phyloP scores from a whole-genome alignment of 2,888 invertebrate species.

The Hypomecis atomaria region DNA sequence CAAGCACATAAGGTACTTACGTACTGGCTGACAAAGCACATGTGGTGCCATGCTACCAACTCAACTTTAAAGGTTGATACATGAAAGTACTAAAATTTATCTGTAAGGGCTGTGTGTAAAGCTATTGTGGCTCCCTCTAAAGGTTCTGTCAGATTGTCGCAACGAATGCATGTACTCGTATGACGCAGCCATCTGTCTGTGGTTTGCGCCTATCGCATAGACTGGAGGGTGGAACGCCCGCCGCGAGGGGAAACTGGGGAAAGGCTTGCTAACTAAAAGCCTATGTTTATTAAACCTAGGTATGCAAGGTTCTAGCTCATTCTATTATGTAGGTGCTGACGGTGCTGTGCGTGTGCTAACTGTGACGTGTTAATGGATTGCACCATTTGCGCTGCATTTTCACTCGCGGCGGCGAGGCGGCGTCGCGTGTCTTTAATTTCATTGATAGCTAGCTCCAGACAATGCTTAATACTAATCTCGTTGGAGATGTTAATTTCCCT shows the following conservation, averaged over 20 bases:
- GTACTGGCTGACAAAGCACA: slow-evolving; percentile 32
- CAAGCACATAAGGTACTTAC: slow-evolving; percentile 22
- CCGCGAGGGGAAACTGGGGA: slow-evolving; percentile 28
- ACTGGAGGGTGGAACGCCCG: slow-evolving; percentile 29
- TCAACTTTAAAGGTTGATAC: neutral
- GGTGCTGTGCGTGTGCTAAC: slow-evolving; percentile 19
- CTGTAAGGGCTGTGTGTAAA: neutral
- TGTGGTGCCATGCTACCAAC: slow-evolving; percentile 15
- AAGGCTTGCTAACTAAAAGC: slow-evolving; percentile 30
- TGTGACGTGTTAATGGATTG: slow-evolving; percentile 41
- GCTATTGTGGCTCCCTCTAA: slow-evolving; percentile 1
- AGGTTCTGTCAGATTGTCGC: neutral
- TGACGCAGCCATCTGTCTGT: slow-evolving; percentile 56
- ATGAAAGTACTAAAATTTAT: neutral
- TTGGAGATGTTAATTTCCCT: too few species aligned
- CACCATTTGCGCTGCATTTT: slow-evolving; percentile 34
- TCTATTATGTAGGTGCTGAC: slow-evolving; percentile 20
- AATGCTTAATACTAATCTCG: too few species aligned
- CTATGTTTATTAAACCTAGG: slow-evolving; percentile 22
- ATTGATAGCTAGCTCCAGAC: too few species aligned
- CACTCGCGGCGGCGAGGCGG: neutral
- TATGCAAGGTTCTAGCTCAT: slow-evolving; percentile 10
- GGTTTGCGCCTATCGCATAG: slow-evolving; percentile 38
- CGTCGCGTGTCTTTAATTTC: slow-evolving; percentile 14
- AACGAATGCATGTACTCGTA: slow-evolving; percentile 56